phyloP scores from a whole-genome alignment of 2,797 vertebrate species.

The Xenopus petersii region DNA sequence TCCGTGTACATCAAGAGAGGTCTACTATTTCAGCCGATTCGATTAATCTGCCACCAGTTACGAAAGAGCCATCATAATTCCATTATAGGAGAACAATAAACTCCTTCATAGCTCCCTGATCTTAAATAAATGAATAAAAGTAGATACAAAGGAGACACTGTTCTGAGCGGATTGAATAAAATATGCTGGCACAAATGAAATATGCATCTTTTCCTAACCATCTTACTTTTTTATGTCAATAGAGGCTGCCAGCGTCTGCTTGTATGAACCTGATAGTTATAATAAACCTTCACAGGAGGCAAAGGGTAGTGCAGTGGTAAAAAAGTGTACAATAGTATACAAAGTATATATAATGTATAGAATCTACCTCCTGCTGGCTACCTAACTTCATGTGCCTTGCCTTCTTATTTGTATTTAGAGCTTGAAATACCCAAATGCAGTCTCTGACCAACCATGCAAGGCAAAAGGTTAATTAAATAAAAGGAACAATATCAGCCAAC shows the following conservation, averaged over 20 bases:
- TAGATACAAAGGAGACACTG: not conserved
- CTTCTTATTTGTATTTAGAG: too few relatives aligned
- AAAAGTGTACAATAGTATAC: too few relatives aligned
- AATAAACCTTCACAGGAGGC: slow-evolving; percentile 13
- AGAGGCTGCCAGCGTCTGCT: slow-evolving; percentile 18
- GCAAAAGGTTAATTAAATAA: too few relatives aligned
- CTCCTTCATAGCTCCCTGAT: not conserved
- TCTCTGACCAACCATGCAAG: too few relatives aligned
- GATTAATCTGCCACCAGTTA: not conserved
- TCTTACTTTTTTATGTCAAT: slow-evolving; percentile 29
- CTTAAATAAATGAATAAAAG: not conserved
- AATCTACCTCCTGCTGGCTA: too few relatives aligned
- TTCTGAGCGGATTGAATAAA: too few relatives aligned
- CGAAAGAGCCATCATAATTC: not conserved
- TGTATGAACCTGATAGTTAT: slow-evolving; percentile 21
- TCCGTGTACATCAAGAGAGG: not conserved
- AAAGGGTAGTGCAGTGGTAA: too few relatives aligned
- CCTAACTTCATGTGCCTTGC: too few relatives aligned
- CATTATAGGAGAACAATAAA: not conserved
- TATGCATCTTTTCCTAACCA: not conserved
- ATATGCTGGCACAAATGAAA: not conserved
- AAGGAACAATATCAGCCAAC: too few relatives aligned
- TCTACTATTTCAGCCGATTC: not conserved
- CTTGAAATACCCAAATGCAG: too few relatives aligned
- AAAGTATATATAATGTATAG: too few relatives aligned